Base-by-base conservation (phyloP, 1,140 invertebrate species). In the Thereuonema tuberculata region DNA sequence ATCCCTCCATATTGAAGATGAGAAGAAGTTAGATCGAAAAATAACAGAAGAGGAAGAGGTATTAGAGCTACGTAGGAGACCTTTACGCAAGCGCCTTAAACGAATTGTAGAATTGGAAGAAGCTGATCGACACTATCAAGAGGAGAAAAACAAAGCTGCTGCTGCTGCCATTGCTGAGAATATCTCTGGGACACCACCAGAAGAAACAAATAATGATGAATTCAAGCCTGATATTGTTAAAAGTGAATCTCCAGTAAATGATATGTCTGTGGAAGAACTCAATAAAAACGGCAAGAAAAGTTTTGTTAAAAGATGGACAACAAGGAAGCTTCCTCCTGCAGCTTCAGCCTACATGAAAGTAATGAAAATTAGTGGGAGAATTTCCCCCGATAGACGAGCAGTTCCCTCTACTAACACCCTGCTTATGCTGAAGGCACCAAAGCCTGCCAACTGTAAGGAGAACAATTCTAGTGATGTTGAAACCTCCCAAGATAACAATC, bases 311-410 rank as follows among this genome's bases (percentile, higher is more conserved):
- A 3, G 53, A 9, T 55, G 53, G 53, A 9, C 25, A 26, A 29
- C 53, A n/a, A 12, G 53, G 9, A 14, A 25, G 27, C 14, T 55
- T 5, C 53, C 53, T 12, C 12, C 28, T 26, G 53, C 53, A 27
- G 53, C 53, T 5, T 26, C 53, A 5, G 53, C 53, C 14, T 55
- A 28, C 27, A 55, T 55, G 53, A 55, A 55, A 29, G 53, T 55
- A 9, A 55, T 55, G 53, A 12, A 25, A 17, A 26, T 55, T 55
- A 25, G 53, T n/a, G 53, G 53, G 21, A 25, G 53, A 29, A 55
- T 55, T 27, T 27, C 25, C 14, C 53, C 53, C 14, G 53, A 55
- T 23, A 12, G 53, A 26, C 25, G 27, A 28, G 53, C 5, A 27
- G 21, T 3, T 55, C 23, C 53, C 2, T 55, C 53, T 25, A 55